phyloP scores from a whole-genome alignment of 2,797 vertebrate species.

The Aldrovandia affinis region DNA sequence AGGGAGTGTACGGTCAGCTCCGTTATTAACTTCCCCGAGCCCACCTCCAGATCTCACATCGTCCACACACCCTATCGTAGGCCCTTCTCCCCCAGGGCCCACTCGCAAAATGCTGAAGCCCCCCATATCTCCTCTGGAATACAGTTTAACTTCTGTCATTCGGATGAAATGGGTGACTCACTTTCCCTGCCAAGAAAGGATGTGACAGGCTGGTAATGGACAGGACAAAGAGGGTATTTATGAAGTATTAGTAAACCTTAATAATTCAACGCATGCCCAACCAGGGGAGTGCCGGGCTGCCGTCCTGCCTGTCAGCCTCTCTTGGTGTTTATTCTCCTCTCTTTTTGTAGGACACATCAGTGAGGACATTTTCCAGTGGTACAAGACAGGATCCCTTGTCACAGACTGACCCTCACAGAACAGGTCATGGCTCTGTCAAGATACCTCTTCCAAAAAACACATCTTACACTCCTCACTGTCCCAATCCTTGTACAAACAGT shows the following conservation, averaged over 20 bases:
- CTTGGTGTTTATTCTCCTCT: conserved; percentile 34
- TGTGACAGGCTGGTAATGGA: conserved; percentile 80
- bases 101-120: conserved; percentile 57
- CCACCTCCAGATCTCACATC: background rate
- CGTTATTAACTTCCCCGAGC: conserved; percentile 14
- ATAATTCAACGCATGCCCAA: conserved; percentile 75
- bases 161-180: conserved; percentile 70
- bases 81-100: conserved; percentile 62
- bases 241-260: conserved; percentile 81
- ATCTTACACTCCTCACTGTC: background rate
- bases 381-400: background rate
- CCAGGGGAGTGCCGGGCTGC: conserved; percentile 55
- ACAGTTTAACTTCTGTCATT: conserved; percentile 81
- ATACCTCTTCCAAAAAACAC: background rate
- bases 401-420: background rate
- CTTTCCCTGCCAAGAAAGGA: conserved; percentile 61
- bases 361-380: background rate
- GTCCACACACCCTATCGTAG: conserved; percentile 43
- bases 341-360: conserved; percentile 19
- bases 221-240: conserved; percentile 76
- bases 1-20: conserved; percentile 13
- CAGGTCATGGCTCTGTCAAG: background rate
- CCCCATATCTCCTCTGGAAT: conserved; percentile 63
- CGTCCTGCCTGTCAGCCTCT: conserved; percentile 39
- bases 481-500: background rate